Evolutionary conservation across 35 echinoderm and acorn worm species (phyloP), one percentile per base, ranked within the genome.

Genomic region (Acanthaster planci): DNA sequence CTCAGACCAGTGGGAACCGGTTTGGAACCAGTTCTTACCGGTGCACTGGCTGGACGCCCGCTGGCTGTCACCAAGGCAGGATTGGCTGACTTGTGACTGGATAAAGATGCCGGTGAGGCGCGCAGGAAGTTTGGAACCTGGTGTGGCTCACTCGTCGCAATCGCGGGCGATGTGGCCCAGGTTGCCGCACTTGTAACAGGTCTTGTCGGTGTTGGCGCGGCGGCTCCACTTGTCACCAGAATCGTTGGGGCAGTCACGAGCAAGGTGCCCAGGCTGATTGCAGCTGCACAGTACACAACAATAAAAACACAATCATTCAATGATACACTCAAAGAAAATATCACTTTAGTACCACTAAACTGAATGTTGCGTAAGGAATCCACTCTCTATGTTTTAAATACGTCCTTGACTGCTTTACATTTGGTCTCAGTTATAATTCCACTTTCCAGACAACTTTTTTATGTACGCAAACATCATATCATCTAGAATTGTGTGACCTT

Each of bases 1-100:
- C 64, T 72, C 64, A 72, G 64, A 72, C 64, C 64, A 72, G 64
- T 72, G 22, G 64, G 64, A 72, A 72, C 64, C 26, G 23, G 64
- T 72, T n/a, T 72, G 26, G 64, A 26, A 29, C 64, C 64, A 35
- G 64, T 72, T 72, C 64, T 31, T 72, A 26, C 23, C 64, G 30
- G 64, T 26, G 22, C 30, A 26, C 64, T 72, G 64, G 64, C 64
- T 72, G 64, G n/a, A 72, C 30, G 23, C 64, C 34, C 10, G 64
- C 64, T 72, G 64, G 64, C 30, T 35, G 26, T 35, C 64, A 72
- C 14, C 64, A 26, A 59, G 64, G 23, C 64, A 72, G 4, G 14
- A 14, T 16, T n/a, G n/a, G 64, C 64, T 34, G 34, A 72, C 64
- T 34, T 72, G 64, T 31, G 30, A 72, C 64, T 72, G 64, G 64